Evolutionary conservation across 2,113 vertebrate genomes (phyloP), one percentile per base, ranked within the genome.

Genomic region (Macrotis lagotis): DNA sequence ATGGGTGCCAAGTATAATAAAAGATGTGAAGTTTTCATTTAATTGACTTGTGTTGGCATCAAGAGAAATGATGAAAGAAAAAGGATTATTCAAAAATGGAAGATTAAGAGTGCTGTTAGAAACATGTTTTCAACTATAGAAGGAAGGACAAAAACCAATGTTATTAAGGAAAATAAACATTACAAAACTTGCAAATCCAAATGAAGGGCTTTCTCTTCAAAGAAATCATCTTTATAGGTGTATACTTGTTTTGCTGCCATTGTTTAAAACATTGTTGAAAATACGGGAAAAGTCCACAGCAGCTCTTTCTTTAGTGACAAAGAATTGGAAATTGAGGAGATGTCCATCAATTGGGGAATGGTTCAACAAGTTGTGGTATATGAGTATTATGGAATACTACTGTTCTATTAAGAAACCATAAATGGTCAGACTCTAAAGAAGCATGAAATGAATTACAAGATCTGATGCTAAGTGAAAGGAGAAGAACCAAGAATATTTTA

Each of bases 231-330:
- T 83, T 83, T 19, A 83, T 37, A 83, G 66, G 5, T 24, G 24
- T 22, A 44, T 83, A 83, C 5, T 7, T 83, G 66, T 51, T 53
- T 55, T 50, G 3, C 55, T 28, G 7, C 25, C 22, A 47, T 0
- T 94, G 31, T 89, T 92, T 48, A 90, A 51, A 96, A 88, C 5
- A 50, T 74, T 89, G 25, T 24, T 91, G 2, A 55, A 90, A 44
- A n/a, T n/a, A n/a, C n/a, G n/a, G n/a, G n/a, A n/a, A n/a, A n/a
- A n/a, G n/a, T n/a, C n/a, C n/a, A n/a, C n/a, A n/a, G n/a, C n/a
- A n/a, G n/a, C n/a, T n/a, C n/a, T n/a, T n/a, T n/a, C n/a, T n/a
- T n/a, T n/a, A n/a, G n/a, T n/a, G n/a, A n/a, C n/a, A n/a, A n/a
- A n/a, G n/a, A n/a, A n/a, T n/a, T n/a, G n/a, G n/a, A n/a, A n/a